Percentiles rank a stretch among this genome's conserved stretches.
These are phyloP conservation scores for Pseudocheirus occidentalis DNA, from an alignment of 2,797 vertebrate genomes.

Conservation along the genomic window DNA sequence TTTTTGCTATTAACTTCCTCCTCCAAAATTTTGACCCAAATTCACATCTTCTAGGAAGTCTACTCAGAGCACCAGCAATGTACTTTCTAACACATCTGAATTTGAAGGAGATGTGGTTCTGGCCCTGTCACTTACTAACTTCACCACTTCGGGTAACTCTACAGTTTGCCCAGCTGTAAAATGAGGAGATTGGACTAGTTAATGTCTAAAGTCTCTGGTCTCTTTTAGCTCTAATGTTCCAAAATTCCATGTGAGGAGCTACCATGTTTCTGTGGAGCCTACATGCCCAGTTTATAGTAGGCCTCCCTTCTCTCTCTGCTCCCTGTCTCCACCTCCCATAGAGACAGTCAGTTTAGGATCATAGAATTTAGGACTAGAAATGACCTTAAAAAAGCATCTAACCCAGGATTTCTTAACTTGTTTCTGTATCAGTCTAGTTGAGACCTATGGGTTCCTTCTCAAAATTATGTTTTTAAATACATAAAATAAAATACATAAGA, in stretches of 20 bases:
- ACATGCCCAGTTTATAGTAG: background rate
- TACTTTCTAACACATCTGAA: background rate
- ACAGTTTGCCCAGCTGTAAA: background rate
- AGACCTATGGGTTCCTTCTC: background rate
- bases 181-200: background rate
- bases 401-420: background rate
- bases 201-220: background rate
- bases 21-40: background rate
- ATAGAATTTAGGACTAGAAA: slow-evolving; percentile 13
- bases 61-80: background rate
- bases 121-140: background rate
- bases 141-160: background rate
- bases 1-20: background rate
- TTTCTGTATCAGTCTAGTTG: background rate
- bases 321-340: background rate
- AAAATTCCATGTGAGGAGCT: background rate
- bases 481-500: background rate
- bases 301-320: background rate
- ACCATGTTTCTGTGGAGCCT: background rate
- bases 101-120: background rate
- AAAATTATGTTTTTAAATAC: background rate
- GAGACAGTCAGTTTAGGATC: background rate
- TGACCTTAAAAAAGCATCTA: slow-evolving; percentile 24
- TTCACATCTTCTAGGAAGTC: background rate
- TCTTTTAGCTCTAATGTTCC: background rate